Evolutionary conservation across 2,888 invertebrate species (phyloP).

Genomic region (Diarsia mendica): DNA sequence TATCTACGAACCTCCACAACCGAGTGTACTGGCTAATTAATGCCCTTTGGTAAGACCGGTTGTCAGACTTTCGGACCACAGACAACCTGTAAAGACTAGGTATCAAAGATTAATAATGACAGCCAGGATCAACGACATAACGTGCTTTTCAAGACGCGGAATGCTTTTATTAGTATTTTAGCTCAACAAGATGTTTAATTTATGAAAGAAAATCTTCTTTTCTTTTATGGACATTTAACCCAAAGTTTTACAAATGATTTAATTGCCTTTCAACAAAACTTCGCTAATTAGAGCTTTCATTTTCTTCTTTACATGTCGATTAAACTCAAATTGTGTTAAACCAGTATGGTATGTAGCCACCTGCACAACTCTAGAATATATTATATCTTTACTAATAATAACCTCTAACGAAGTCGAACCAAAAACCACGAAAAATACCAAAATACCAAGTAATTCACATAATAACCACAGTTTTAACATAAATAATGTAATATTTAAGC

Average conservation of each 20-base stretch:
- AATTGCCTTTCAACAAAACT: background rate
- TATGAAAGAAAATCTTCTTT: background rate
- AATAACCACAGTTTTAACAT: constrained; percentile 29
- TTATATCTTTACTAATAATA: background rate
- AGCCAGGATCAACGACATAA: too few species aligned
- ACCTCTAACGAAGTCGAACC: background rate
- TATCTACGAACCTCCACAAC: too few species aligned
- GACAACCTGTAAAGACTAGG: too few species aligned
- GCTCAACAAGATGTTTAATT: background rate
- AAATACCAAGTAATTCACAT: constrained; percentile 16
- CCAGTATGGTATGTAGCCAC: background rate
- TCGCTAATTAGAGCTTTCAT: background rate
- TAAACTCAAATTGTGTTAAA: background rate
- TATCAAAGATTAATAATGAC: too few species aligned
- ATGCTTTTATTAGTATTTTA: too few species aligned
- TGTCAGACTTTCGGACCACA: too few species aligned
- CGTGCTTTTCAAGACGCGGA: too few species aligned
- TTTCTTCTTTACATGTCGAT: too few species aligned
- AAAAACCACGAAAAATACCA: background rate
- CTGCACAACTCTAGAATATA: background rate
- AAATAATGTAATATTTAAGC: constrained; percentile 25
- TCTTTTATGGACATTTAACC: too few species aligned
- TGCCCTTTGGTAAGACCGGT: too few species aligned
- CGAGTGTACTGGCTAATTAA: too few species aligned
- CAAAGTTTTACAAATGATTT: too few species aligned